These are phyloP conservation scores for Harlomillsia oculata DNA, from an alignment of 1,140 invertebrate species.

Conservation along the genomic window DNA sequence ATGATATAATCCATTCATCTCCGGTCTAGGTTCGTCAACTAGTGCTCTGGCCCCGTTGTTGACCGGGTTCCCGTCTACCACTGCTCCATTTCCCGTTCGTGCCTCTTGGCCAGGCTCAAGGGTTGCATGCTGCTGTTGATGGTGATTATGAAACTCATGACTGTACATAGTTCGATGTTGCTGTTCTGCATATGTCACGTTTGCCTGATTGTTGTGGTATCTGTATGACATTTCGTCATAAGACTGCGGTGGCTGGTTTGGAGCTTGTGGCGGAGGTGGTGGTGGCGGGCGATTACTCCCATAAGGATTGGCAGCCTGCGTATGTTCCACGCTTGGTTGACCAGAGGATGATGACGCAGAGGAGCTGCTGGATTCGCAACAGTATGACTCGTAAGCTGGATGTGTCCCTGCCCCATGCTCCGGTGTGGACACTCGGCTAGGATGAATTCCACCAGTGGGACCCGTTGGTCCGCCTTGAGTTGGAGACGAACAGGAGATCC, in stretches of 20 bases:
- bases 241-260: neutral
- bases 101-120: conserved; percentile 6
- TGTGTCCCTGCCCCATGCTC: conserved; percentile 6
- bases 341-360: conserved; percentile 37
- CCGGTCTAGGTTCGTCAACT: conserved; percentile 32
- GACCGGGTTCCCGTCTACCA: neutral
- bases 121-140: conserved; percentile 21
- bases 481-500: conserved; percentile 19
- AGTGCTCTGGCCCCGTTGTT: conserved; percentile 40
- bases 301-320: conserved; percentile 6
- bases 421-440: conserved; percentile 20
- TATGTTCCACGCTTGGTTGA: conserved; percentile 40
- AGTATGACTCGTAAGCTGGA: conserved; percentile 22
- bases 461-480: neutral
- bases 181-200: neutral
- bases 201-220: conserved; percentile 20
- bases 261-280: conserved; percentile 2
- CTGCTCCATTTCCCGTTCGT: conserved; percentile 3
- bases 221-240: conserved; percentile 29
- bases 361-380: conserved; percentile 30
- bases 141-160: conserved; percentile 13
- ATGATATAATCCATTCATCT: conserved; percentile 38
- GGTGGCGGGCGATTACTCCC: conserved; percentile 2
- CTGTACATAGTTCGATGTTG: conserved; percentile 19
- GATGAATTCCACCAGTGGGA: conserved; percentile 4